Conservation (phyloP, 2,113 vertebrate species). For the Erpornis zantholeuca region DNA sequence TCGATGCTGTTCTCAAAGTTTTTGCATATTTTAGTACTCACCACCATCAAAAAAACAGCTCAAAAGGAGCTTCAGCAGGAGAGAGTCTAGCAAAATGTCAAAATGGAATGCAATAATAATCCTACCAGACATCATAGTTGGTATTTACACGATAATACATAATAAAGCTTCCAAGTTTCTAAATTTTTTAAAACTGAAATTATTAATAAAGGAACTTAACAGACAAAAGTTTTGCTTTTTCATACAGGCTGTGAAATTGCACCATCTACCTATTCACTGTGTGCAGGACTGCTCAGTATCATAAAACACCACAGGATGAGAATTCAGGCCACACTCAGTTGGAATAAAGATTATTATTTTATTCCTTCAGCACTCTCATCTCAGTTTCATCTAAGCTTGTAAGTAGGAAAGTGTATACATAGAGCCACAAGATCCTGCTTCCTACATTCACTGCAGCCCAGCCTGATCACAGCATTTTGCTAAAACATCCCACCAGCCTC, state of each 20-base stretch:
- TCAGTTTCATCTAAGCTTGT: not conserved
- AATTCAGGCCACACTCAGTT: not conserved
- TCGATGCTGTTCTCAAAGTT: not conserved
- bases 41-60: conserved; percentile 23
- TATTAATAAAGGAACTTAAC: not conserved
- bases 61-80: not conserved
- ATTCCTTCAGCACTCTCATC: not conserved
- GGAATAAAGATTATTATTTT: not conserved
- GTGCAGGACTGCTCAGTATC: not conserved
- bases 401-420: not conserved
- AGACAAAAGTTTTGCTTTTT: not conserved
- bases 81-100: not conserved
- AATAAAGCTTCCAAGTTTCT: not conserved
- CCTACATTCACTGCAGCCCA: not conserved
- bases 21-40: conserved; percentile 21
- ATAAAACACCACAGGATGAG: not conserved
- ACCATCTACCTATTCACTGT: not conserved
- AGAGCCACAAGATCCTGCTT: not conserved
- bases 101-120: not conserved
- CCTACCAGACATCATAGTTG: not conserved
- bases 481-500: not conserved
- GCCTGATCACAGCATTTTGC: not conserved
- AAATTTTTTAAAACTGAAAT: not conserved
- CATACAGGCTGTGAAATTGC: not conserved
- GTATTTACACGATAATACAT: not conserved